A percentile compares a stretch with the other conserved stretches of the same genome.
These are phyloP conservation scores for Takifugu ocellatus DNA, from an alignment of 2,797 vertebrate genomes.

Conservation along the genomic window DNA sequence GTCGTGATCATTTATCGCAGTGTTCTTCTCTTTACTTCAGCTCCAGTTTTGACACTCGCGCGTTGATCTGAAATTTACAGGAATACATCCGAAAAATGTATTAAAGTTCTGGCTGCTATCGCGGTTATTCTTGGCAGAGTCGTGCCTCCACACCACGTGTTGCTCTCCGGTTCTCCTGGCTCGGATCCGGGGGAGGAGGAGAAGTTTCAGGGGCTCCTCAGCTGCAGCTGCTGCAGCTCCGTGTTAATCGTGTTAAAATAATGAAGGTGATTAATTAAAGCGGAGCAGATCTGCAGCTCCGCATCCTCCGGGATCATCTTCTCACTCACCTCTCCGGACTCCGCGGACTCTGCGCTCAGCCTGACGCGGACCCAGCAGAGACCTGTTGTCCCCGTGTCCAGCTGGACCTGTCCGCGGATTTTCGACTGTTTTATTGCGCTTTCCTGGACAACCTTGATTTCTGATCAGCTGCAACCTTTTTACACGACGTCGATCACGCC, in stretches of 20 bases:
- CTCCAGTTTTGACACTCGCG: no score
- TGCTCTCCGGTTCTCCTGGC: not conserved
- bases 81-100: no score
- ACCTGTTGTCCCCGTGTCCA: not conserved
- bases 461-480: not conserved
- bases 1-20: no score
- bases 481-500: not conserved
- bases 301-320: not conserved
- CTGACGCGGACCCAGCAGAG: not conserved
- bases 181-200: not conserved
- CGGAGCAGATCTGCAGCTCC: slow-evolving; percentile 14
- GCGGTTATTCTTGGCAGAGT: not conserved
- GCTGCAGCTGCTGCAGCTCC: slow-evolving; percentile 22
- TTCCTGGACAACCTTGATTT: not conserved
- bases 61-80: no score
- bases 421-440: not conserved
- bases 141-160: not conserved
- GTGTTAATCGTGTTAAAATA: slow-evolving; percentile 31
- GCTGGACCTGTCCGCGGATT: not conserved
- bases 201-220: slow-evolving; percentile 18
- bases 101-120: no score
- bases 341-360: not conserved
- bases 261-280: slow-evolving; percentile 20
- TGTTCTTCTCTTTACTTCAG: no score
- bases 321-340: not conserved